Evolutionary conservation across 2,888 invertebrate species (phyloP).

Genomic region (Ceraclea dissimilis): DNA sequence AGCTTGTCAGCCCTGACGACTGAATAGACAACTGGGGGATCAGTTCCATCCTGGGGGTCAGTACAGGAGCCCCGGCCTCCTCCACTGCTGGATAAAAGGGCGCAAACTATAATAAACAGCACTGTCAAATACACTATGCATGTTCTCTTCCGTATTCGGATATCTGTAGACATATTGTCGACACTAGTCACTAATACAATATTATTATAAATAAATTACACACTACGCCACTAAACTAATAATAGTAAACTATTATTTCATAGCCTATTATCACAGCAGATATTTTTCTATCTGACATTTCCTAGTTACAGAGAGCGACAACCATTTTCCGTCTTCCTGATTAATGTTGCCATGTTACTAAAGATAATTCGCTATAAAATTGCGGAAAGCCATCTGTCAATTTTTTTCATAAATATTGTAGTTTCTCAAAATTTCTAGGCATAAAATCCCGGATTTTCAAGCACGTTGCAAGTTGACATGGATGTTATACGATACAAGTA

Average conservation of each 20-base stretch:
- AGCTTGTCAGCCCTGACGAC: constrained; percentile 72
- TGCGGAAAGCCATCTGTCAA: too few species aligned
- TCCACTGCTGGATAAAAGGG: constrained; percentile 16
- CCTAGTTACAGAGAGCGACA: neutral
- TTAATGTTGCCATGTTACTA: neutral
- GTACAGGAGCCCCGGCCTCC: constrained; percentile 8
- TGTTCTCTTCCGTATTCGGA: constrained; percentile 20
- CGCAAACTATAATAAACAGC: constrained; percentile 16
- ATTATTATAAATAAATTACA: neutral
- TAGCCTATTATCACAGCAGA: neutral
- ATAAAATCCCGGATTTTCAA: too few species aligned
- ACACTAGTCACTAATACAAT: neutral
- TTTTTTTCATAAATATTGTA: too few species aligned
- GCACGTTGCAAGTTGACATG: too few species aligned
- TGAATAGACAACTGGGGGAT: constrained; percentile 73
- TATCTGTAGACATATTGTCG: constrained; percentile 20
- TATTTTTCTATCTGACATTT: neutral
- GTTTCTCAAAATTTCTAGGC: too few species aligned
- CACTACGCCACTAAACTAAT: neutral
- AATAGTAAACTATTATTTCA: too few species aligned
- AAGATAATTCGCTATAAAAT: too few species aligned
- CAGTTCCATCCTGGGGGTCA: constrained; percentile 31
- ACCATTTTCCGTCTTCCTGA: neutral
- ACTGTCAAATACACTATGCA: constrained; percentile 14
- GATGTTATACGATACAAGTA: too few species aligned